A percentile compares a stretch with the other conserved stretches of the same genome.
Evolutionary conservation across 2,888 invertebrate species (phyloP).

Genomic region (Scrobipalpa costella): DNA sequence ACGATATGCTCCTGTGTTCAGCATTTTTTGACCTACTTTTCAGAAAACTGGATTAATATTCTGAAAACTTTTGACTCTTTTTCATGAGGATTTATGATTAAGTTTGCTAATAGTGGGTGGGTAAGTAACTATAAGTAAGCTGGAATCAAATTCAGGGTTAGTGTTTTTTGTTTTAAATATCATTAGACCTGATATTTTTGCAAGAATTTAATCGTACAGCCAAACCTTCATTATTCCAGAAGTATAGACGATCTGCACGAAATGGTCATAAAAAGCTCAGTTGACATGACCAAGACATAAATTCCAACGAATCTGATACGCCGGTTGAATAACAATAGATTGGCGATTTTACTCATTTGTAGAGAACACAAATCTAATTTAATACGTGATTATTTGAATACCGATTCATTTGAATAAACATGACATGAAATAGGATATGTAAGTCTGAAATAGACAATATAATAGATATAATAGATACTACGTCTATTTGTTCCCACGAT

Average conservation of each 20-base stretch:
- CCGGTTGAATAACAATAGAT: neutral
- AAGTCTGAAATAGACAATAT: neutral
- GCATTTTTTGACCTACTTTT: too few relatives aligned
- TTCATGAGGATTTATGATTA: too few relatives aligned
- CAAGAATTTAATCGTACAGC: too few relatives aligned
- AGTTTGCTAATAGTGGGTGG: too few relatives aligned
- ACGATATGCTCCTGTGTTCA: too few relatives aligned
- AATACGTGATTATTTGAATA: neutral
- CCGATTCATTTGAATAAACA: neutral
- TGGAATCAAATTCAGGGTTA: too few relatives aligned
- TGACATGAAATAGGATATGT: neutral
- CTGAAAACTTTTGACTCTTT: too few relatives aligned
- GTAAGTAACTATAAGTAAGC: too few relatives aligned
- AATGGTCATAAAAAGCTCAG: neutral
- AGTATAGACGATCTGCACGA: neutral
- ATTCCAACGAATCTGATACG: neutral
- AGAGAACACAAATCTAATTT: neutral
- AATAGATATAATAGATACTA: neutral
- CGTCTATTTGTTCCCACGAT: neutral
- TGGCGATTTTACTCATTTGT: slow-evolving; percentile 1
- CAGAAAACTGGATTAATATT: too few relatives aligned
- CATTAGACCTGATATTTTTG: too few relatives aligned
- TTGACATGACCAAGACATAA: slow-evolving; percentile 8
- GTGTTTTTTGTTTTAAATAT: neutral
- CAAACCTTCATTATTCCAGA: neutral